Conservation (phyloP, 2,888 invertebrate species). For the Nomada goodeniana region DNA sequence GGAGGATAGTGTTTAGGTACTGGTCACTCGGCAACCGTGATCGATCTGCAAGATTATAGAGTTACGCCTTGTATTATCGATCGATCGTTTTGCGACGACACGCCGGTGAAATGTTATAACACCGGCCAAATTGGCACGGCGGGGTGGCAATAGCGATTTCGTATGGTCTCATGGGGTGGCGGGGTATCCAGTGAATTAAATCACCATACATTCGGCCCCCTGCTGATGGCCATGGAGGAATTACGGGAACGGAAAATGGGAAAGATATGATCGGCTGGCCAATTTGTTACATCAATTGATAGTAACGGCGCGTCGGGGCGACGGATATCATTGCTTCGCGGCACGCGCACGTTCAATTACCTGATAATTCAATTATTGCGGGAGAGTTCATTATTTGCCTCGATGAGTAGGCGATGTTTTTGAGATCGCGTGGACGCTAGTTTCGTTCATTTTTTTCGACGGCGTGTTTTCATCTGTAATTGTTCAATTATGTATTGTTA, state of each 20-base stretch:
- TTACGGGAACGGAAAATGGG: slow-evolving; percentile 3
- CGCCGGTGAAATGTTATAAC: slow-evolving; percentile 37
- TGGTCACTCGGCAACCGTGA: slow-evolving; percentile 75
- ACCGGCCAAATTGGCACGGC: slow-evolving; percentile 21
- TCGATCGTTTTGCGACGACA: slow-evolving; percentile 54
- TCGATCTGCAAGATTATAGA: slow-evolving; percentile 60
- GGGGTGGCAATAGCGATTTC: slow-evolving; percentile 18
- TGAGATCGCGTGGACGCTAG: not conserved
- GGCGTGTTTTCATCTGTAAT: not conserved
- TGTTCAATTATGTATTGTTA: not conserved
- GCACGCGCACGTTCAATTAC: slow-evolving; percentile 12
- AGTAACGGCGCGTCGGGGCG: not conserved
- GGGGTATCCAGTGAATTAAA: not conserved
- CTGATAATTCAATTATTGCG: not conserved
- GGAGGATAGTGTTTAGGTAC: slow-evolving; percentile 70
- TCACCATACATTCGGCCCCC: not conserved
- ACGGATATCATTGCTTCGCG: not conserved
- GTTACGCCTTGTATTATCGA: slow-evolving; percentile 47
- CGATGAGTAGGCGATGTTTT: not conserved
- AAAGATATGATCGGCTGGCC: not conserved
- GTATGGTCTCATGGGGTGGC: not conserved
- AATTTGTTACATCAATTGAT: slow-evolving; percentile 12
- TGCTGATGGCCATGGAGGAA: not conserved
- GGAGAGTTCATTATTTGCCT: not conserved
- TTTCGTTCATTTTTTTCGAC: too few relatives aligned